Conservation (phyloP, 2,113 vertebrate genomes). For the Numenius arquata region DNA sequence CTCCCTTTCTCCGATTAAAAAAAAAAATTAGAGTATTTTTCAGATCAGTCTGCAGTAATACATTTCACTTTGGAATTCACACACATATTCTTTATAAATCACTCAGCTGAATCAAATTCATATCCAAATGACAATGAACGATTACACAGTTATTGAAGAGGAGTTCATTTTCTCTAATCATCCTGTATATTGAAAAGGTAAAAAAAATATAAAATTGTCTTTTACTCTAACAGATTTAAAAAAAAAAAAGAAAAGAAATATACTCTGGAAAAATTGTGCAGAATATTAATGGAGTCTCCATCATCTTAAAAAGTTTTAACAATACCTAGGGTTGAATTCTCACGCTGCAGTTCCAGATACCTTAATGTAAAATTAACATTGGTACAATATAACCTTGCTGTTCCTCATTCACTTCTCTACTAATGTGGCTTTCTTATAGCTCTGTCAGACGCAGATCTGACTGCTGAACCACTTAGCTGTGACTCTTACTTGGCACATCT, state of each 20-base stretch:
- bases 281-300: neutral
- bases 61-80: neutral
- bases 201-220: neutral
- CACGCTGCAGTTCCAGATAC: neutral
- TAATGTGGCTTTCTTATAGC: neutral
- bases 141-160: neutral
- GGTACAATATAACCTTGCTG: neutral
- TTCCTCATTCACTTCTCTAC: neutral
- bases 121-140: neutral
- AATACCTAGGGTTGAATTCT: neutral
- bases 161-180: constrained; percentile 10
- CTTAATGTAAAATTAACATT: neutral
- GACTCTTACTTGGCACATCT: neutral
- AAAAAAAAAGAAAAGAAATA: neutral
- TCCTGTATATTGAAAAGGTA: neutral
- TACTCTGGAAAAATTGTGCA: neutral
- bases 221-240: neutral
- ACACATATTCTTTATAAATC: neutral
- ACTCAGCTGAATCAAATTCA: neutral
- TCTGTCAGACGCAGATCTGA: neutral
- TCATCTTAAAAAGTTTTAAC: neutral
- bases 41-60: neutral
- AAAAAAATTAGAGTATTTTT: neutral
- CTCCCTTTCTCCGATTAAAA: neutral
- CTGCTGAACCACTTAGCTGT: neutral